Base-by-base conservation (phyloP, 2,113 vertebrate genomes). In the Brachirus orientalis region DNA sequence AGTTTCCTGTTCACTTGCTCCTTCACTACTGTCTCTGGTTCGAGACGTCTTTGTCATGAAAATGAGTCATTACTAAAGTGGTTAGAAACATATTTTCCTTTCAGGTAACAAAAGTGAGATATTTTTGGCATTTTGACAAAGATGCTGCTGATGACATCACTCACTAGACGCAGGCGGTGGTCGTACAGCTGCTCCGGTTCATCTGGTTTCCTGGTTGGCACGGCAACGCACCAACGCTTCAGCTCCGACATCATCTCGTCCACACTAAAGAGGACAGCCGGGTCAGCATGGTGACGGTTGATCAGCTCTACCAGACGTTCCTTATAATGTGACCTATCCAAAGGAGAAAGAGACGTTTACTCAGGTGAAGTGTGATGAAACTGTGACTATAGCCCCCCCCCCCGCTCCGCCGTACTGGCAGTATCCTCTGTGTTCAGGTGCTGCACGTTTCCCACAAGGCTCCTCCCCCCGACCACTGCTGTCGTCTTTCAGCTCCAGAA, bases 221-320 rank as follows among this genome's bases (percentile, higher is more conserved):
- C 28, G 0, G 77, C 10, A 0, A 91, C 12, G 2, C 61, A 63
- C 90, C 90, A 93, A 4, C 92, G 86, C 43, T 72, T 72, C 6
- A 93, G 65, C 75, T 93, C 92, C 0, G 71, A 73, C 22, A 44
- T 66, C 46, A 92, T 71, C 75, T 93, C 91, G 0, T 62, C 38
- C 0, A 11, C 13, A 14, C 71, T 73, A 12, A 91, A 88, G 35
- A 93, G 69, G 6, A 87, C 79, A 0, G 56, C 89, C 0, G 93
- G 93, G 68, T 94, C 93, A 2, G 86, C 79, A 13, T 3, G 14
- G 19, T 72, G 78, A 53, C 75, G 68, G 65, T 93, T 89, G n/a
- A 93, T 76, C 44, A 91, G 65, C 78, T 93, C 91, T 75, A 93
- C 92, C 74, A 94, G 57, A 48, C 40, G 75, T 79, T 93, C 92